Conservation (phyloP, 2,888 invertebrate species). For the Hirudinaria manillensis region DNA sequence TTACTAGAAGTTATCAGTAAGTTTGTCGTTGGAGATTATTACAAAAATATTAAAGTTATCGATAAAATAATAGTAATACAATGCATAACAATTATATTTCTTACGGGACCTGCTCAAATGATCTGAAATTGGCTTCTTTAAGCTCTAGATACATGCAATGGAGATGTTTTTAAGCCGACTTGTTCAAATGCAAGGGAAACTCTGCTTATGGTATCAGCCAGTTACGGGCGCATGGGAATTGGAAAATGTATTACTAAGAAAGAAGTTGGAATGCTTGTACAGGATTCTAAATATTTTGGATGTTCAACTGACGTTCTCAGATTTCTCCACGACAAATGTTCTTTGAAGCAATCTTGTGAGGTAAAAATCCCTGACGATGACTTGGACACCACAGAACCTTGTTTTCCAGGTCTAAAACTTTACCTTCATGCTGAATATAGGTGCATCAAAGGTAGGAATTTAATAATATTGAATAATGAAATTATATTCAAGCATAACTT, state of each 20-base stretch:
- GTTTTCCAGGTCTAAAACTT: slow-evolving; percentile 22
- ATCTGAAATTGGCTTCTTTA: not conserved
- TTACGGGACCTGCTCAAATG: too few relatives aligned
- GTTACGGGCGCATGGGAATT: slow-evolving; percentile 19
- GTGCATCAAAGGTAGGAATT: not conserved
- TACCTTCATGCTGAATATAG: slow-evolving; percentile 19
- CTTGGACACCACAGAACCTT: slow-evolving; percentile 14
- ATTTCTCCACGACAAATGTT: slow-evolving; percentile 22
- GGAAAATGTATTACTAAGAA: slow-evolving; percentile 20
- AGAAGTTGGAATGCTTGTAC: not conserved
- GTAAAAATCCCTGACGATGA: slow-evolving; percentile 17
- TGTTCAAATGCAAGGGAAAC: slow-evolving; percentile 18
- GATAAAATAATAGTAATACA: too few relatives aligned
- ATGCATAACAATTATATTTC: too few relatives aligned
- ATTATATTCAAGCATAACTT: not conserved
- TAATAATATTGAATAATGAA: too few relatives aligned
- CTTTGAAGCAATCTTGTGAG: slow-evolving; percentile 10
- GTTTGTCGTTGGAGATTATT: too few relatives aligned
- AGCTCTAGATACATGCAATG: slow-evolving; percentile 19
- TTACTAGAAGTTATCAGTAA: too few relatives aligned
- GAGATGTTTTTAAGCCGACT: slow-evolving; percentile 23
- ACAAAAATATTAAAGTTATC: too few relatives aligned
- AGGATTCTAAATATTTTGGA: slow-evolving; percentile 8
- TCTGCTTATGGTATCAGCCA: slow-evolving; percentile 19
- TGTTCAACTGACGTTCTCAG: slow-evolving; percentile 27